A percentile compares a stretch with the other conserved stretches of the same genome.
These are phyloP conservation scores for Arge pagana DNA, from an alignment of 2,888 invertebrate species.

Conservation along the genomic window DNA sequence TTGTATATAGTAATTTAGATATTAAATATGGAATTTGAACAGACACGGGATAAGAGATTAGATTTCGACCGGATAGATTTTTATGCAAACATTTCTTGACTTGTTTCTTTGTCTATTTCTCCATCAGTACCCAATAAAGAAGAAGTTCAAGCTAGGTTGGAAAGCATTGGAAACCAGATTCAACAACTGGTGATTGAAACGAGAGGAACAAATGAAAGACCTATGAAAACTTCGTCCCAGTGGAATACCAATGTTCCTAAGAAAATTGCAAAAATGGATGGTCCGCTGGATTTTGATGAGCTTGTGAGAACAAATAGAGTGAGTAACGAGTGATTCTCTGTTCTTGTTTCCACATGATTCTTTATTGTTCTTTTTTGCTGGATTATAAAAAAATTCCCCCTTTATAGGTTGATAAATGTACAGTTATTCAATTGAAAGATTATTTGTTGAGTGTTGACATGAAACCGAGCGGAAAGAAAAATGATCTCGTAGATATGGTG, in stretches of 20 bases:
- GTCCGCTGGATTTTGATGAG: neutral
- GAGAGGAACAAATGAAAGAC: neutral
- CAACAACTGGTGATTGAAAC: constrained; percentile 8
- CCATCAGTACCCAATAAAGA: constrained; percentile 23
- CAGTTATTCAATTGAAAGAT: constrained; percentile 17
- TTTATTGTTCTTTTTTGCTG: neutral
- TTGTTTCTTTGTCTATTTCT: neutral
- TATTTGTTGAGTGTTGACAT: constrained; percentile 24
- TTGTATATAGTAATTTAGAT: neutral
- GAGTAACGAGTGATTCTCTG: neutral
- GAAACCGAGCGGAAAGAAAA: constrained; percentile 26
- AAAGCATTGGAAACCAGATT: constrained; percentile 18
- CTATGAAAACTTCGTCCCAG: neutral
- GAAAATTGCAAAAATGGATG: constrained; percentile 4
- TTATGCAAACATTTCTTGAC: too few species aligned
- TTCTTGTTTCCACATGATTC: neutral
- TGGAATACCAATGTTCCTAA: neutral
- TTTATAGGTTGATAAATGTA: constrained; percentile 5
- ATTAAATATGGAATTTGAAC: too few species aligned
- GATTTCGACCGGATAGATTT: too few species aligned
- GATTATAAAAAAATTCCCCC: neutral
- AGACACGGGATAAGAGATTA: too few species aligned
- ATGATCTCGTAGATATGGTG: constrained; percentile 26
- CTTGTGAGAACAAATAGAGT: constrained; percentile 2
- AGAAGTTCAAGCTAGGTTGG: constrained; percentile 2